phyloP scores from a whole-genome alignment of 2,797 vertebrate species.

The Siniperca obscura region DNA sequence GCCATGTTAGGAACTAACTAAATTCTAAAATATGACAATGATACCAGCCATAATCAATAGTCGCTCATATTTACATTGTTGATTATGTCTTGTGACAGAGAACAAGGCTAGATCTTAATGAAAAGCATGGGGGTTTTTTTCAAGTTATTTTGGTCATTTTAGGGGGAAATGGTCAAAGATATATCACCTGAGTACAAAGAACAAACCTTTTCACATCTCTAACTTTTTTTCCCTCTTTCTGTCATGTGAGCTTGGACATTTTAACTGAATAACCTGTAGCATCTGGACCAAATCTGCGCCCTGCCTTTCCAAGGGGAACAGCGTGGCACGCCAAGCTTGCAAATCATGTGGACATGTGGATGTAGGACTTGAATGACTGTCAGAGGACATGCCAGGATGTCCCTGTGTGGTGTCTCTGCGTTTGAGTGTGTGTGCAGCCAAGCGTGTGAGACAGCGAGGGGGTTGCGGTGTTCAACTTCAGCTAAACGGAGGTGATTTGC shows the following conservation, averaged over 20 bases:
- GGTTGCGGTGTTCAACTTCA: conserved; percentile 13
- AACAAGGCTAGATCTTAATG: neutral
- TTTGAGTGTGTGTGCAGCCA: neutral
- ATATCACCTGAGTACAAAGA: neutral
- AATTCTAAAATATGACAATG: neutral
- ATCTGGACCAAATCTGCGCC: conserved; percentile 68
- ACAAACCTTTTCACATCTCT: neutral
- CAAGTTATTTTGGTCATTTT: conserved; percentile 2
- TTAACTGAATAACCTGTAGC: conserved; percentile 67
- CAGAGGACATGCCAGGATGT: conserved; percentile 48
- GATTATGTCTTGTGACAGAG: conserved; percentile 1
- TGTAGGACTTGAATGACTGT: conserved; percentile 50
- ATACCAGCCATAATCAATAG: neutral
- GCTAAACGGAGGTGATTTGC: conserved; percentile 15
- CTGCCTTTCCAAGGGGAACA: conserved; percentile 36
- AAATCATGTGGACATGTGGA: conserved; percentile 64
- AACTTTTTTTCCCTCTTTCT: conserved; percentile 12
- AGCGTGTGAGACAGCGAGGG: conserved; percentile 27
- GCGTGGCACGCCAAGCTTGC: conserved; percentile 55
- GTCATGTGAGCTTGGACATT: conserved; percentile 48
- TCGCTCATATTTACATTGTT: conserved; percentile 8
- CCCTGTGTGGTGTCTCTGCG: conserved; percentile 27
- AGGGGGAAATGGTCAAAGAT: neutral
- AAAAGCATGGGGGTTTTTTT: neutral
- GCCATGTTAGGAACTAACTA: neutral